Evolutionary conservation across 1,140 invertebrate species (phyloP), one percentile per base, ranked within the genome.

Genomic region (Vanessa tameamea): DNA sequence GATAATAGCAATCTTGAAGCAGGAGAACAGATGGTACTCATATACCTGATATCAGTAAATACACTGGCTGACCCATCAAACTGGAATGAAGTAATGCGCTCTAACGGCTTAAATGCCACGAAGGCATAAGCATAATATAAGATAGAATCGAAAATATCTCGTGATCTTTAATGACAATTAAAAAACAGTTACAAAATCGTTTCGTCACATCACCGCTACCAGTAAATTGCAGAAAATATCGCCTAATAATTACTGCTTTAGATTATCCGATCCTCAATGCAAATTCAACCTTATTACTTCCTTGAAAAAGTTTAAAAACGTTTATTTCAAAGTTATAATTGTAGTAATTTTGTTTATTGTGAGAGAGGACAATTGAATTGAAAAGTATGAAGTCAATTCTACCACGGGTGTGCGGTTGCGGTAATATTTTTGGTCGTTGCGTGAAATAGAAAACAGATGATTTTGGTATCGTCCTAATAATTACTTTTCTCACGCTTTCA

Each of bases 401-500:
- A 68, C 76, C 70, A 77, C 72, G 70, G 64, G 50, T 64, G 72
- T 68, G 67, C 78, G 71, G 78, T 75, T 76, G 78, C 74, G 37
- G 37, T 43, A 43, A 43, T 43, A 43, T 43, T 6, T 43, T 6
- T 26, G 20, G 64, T 66, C 47, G 53, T 73, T 64, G 76, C 63
- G 75, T 75, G 77, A 75, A 78, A 73, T 77, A 75, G 69, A 66
- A 81, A 81, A 83, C 73, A 67, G 71, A 72, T 78, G 73, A 74
- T 77, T 80, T 80, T 72, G 63, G 67, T 73, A 72, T 71, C 53
- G 75, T 73, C 68, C 67, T 47, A 77, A 69, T 73, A 71, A 75
- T 75, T 76, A 76, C 63, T 63, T 64, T 82, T 82, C 78, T 75
- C 80, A 82, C 78, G 78, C 78, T 82, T 82, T 81, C 79, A 64